Conservation (phyloP, 2,888 invertebrate species). For the Mythimna pallens region DNA sequence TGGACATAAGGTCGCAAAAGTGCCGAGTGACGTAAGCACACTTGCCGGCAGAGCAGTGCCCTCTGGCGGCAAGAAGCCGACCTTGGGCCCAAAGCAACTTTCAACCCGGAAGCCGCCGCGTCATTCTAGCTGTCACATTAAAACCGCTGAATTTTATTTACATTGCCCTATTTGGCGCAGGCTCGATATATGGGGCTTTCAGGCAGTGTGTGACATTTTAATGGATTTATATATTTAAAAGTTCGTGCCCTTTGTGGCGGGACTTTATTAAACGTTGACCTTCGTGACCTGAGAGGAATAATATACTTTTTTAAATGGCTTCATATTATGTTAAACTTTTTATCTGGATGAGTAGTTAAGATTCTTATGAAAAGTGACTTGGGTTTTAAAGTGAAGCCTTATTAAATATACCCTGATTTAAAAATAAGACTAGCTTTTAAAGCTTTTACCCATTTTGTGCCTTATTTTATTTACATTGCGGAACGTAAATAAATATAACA, state of each 20-base stretch:
- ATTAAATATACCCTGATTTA: background rate
- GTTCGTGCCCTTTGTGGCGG: slow-evolving; percentile 59
- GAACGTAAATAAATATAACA: no score
- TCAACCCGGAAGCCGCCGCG: slow-evolving; percentile 84
- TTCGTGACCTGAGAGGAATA: slow-evolving; percentile 52
- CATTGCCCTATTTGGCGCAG: slow-evolving; percentile 73
- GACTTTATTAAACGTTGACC: slow-evolving; percentile 50
- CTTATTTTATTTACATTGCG: no score
- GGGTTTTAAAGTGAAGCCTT: background rate
- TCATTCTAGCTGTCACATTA: slow-evolving; percentile 67
- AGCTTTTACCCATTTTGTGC: background rate
- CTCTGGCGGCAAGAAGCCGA: slow-evolving; percentile 73
- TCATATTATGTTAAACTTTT: slow-evolving; percentile 21
- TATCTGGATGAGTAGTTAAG: slow-evolving; percentile 12
- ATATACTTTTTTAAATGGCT: slow-evolving; percentile 13
- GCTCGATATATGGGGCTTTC: slow-evolving; percentile 60
- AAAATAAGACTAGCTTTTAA: slow-evolving; percentile 4
- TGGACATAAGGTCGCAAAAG: slow-evolving; percentile 54
- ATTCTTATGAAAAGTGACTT: background rate
- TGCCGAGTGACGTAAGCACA: slow-evolving; percentile 74
- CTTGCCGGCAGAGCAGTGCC: slow-evolving; percentile 75
- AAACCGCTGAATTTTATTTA: slow-evolving; percentile 69
- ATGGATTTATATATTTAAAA: slow-evolving; percentile 59
- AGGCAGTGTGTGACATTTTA: slow-evolving; percentile 61
- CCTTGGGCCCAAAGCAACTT: slow-evolving; percentile 85